Base-by-base conservation (phyloP, 1,140 invertebrate species). In the Dinothrombium tinctorium region DNA sequence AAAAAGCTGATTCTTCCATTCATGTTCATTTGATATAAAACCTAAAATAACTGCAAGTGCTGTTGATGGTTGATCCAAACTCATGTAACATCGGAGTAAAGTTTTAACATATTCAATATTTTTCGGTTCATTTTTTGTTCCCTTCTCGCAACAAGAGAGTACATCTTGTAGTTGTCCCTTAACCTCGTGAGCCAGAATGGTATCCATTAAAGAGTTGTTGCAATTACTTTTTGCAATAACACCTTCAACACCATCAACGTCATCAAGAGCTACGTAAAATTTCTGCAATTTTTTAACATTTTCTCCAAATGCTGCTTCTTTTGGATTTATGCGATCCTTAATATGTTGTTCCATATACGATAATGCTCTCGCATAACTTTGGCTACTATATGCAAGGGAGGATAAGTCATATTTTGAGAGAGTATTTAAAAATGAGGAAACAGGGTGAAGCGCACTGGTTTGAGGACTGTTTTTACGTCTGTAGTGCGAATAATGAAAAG, bases 171-270 rank as follows among this genome's bases (percentile, higher is more conserved):
- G 54, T 40, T 62, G 52, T 58, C 65, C 65, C 25, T 54, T 57
- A 24, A 60, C 62, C 53, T 65, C 58, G 52, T 66, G 58, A 20
- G 56, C 54, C 21, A 66, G 52, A 40, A 68, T 65, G 42, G 61
- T 55, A 44, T 68, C 61, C 22, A 56, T 53, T 7, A 67, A 43
- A 6, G 59, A 57, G 0, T 64, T 57, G 17, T 59, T 54, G 22
- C 54, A 47, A 29, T 57, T 52, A 41, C 63, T 50, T 24, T 61
- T 54, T 6, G 61, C 58, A 15, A 59, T 56, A 12, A 68, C 57
- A 24, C 68, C 69, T 39, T 58, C 53, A 3, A 70, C 66, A 36
- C 64, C 66, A 53, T 71, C 69, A 24, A 65, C 56, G 44, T 71
- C 68, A 50, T 67, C 62, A 44, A 71, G 49, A 11, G 59, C 55